Conservation (phyloP, 2,797 vertebrate species). For the Protonibea diacanthus region DNA sequence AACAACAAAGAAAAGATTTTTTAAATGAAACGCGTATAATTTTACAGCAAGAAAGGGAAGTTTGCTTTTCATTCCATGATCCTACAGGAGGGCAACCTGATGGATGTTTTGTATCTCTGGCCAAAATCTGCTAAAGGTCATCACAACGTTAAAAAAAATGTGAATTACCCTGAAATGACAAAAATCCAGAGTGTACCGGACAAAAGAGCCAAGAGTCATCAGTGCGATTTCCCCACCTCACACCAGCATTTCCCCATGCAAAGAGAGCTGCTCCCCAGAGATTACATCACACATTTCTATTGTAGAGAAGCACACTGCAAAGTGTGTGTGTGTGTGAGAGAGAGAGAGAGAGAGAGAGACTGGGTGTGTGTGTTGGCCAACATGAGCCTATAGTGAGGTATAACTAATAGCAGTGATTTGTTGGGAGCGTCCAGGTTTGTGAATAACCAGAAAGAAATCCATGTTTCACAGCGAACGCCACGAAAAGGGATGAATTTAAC, state of each 20-base stretch:
- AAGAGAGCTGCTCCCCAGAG: constrained; percentile 72
- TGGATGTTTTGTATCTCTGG: constrained; percentile 48
- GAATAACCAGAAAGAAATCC: constrained; percentile 55
- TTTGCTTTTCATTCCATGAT: constrained; percentile 39
- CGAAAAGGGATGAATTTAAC: neutral
- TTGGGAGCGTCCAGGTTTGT: constrained; percentile 32
- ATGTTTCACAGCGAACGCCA: neutral
- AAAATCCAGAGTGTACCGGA: constrained; percentile 34
- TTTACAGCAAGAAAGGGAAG: neutral
- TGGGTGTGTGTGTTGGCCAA: constrained; percentile 55
- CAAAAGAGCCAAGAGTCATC: constrained; percentile 59
- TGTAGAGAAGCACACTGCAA: constrained; percentile 68
- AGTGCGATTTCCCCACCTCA: constrained; percentile 45
- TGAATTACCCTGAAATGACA: constrained; percentile 31
- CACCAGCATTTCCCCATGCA: constrained; percentile 72
- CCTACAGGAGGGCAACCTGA: constrained; percentile 76
- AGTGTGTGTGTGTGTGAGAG: constrained; percentile 54
- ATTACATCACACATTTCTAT: constrained; percentile 79
- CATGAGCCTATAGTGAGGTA: constrained; percentile 49
- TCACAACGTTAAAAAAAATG: constrained; percentile 18
- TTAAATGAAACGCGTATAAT: neutral
- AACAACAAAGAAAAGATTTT: neutral
- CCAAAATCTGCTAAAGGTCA: constrained; percentile 34
- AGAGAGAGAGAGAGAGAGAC: constrained; percentile 12
- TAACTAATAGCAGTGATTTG: constrained; percentile 66